Evolutionary conservation across 2,113 vertebrate genomes (phyloP), one percentile per base, ranked within the genome.

Genomic region (Melanocharis versteri): DNA sequence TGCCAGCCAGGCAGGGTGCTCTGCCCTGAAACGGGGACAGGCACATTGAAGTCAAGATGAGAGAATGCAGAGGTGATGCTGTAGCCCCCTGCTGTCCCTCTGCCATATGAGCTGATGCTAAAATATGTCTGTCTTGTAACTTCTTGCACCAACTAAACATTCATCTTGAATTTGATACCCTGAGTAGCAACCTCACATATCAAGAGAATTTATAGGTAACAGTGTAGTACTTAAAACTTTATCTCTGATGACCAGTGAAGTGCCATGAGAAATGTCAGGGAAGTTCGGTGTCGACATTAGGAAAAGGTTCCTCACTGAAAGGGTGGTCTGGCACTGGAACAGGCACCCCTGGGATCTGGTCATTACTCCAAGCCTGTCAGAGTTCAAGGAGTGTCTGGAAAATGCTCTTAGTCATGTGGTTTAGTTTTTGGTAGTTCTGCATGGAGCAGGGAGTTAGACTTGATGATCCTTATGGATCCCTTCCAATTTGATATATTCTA

Each of bases 1-100:
- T n/a, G n/a, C n/a, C n/a, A n/a, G n/a, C n/a, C 47, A 48, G n/a
- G 15, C 22, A 19, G 7, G 0, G 28, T 35, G 58, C 79, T 87
- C 39, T 7, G 31, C 0, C 66, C 53, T 6, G 1, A 0, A 5
- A 61, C 27, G 22, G 47, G 9, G 27, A 24, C 19, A 40, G 28
- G 42, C 35, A 7, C 28, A 7, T 6, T 42, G 35, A 31, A 56
- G 20, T 54, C 39, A 69, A 50, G 44, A 8, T 3, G 3, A 62
- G 28, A 26, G 35, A 70, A 39, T 22, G 42, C 7, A 21, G 50
- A 73, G 60, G 20, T 70, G 78, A 47, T 6, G 1, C 17, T 24
- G 11, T 4, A 69, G 37, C 18, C 15, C 12, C 22, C 17, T 69
- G 18, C 15, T 4, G 1, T 54, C 33, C 24, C 19, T 51, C 12